Percentiles rank a stretch among this genome's conserved stretches.
These are phyloP conservation scores for Chloroceryle inda DNA, from an alignment of 2,797 vertebrate species.

Conservation along the genomic window DNA sequence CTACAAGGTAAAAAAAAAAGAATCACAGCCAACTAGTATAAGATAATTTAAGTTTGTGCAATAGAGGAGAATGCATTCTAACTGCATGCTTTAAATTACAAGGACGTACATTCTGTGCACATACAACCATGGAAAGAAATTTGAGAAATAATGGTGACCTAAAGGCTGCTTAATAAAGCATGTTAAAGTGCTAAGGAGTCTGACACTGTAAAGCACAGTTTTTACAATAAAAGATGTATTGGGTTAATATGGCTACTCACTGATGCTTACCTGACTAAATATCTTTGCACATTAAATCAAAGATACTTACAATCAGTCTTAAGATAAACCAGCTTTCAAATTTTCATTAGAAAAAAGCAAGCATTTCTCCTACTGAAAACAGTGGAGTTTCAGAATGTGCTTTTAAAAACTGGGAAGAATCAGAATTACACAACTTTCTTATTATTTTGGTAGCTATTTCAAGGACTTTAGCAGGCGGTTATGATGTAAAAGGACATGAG, in stretches of 20 bases:
- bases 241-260: conserved; percentile 98
- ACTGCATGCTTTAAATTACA: conserved; percentile 84
- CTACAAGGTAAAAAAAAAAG: conserved; percentile 1
- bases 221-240: conserved; percentile 99
- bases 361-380: conserved; percentile 46
- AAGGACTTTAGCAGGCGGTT: conserved; percentile 46
- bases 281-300: conserved; percentile 91
- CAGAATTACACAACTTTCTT: conserved; percentile 61
- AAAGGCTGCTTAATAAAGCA: conserved; percentile 99
- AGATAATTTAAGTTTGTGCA: conserved; percentile 90
- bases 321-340: conserved; percentile 82
- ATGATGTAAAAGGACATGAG: conserved; percentile 26
- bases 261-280: conserved; percentile 99
- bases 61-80: conserved; percentile 87
- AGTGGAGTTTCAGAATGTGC: conserved; percentile 43
- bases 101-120: conserved; percentile 83
- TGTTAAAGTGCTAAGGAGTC: conserved; percentile 93
- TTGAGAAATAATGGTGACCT: conserved; percentile 97
- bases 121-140: conserved; percentile 89
- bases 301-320: conserved; percentile 91
- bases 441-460: conserved; percentile 59
- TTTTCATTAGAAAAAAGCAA: conserved; percentile 73
- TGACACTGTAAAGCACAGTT: conserved; percentile 96
- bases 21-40: conserved; percentile 82
- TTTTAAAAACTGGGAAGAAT: conserved; percentile 47